phyloP scores from a whole-genome alignment of 2,888 invertebrate species.

The Acrobasis repandana region DNA sequence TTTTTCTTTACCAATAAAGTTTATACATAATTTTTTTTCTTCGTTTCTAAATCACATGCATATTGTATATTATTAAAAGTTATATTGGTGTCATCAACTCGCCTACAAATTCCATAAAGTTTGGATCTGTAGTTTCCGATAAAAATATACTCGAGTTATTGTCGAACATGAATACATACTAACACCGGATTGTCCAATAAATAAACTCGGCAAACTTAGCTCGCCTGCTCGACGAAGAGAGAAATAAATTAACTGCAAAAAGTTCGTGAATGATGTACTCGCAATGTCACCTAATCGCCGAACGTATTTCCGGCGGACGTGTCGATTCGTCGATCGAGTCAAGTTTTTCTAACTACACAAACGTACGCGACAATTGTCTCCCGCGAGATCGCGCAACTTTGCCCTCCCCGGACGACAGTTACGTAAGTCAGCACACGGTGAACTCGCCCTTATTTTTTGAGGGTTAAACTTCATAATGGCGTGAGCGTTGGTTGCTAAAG shows the following conservation, averaged over 20 bases:
- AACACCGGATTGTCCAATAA: no score
- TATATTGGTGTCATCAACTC: no score
- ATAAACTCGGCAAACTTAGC: no score
- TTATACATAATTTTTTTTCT: no score
- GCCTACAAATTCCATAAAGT: no score
- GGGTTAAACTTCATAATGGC: background rate
- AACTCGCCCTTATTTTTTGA: background rate
- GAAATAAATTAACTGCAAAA: background rate
- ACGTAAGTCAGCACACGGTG: background rate
- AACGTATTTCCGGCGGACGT: background rate
- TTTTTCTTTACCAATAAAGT: no score
- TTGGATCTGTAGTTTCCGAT: no score
- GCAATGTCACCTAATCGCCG: background rate
- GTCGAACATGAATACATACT: no score
- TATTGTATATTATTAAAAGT: no score
- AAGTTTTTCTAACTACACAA: slow-evolving; percentile 6
- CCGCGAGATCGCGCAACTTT: slow-evolving; percentile 10
- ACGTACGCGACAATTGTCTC: slow-evolving; percentile 9
- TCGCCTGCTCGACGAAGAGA: no score
- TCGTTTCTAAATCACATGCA: no score
- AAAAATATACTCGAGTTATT: no score
- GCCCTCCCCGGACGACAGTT: background rate
- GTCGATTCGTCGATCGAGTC: slow-evolving; percentile 9
- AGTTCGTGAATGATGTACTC: background rate
- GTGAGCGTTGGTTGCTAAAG: background rate